Base-by-base conservation (phyloP, 2,113 vertebrate species). In the Oncorhynchus nerka region DNA sequence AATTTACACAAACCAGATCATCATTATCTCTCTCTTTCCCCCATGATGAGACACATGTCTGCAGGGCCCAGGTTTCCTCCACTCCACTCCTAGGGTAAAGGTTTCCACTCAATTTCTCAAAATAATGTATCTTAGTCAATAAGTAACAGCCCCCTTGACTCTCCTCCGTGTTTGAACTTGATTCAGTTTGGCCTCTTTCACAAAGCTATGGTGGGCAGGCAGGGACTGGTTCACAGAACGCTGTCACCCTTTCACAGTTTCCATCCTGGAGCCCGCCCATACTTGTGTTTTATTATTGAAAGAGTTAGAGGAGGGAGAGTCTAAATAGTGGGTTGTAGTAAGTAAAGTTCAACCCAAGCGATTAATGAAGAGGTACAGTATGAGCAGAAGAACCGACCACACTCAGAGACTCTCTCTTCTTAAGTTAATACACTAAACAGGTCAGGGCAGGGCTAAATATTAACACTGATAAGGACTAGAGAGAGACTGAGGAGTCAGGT, bases 201-300 rank as follows among this genome's bases (percentile, higher is more conserved):
- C 77, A 84, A 11, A 78, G 68, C 76, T 69, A 78, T 71, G 71
- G 78, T 49, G 59, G 89, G 85, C 93, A 93, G 90, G 91, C 89
- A 92, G 73, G 57, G 85, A 91, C 90, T 87, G 79, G 88, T 82
- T 89, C 78, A 45, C 79, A 26, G 59, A 87, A 89, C 87, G 85
- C 75, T 15, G 15, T 16, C 82, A 76, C 75, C 68, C 85, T 79
- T 91, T 82, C 83, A 83, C 81, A 86, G 65, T 89, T 87, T 91
- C 87, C 83, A 85, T 77, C 69, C 61, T 7, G 13, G 22, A 74
- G 48, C 84, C 74, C 76, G 83, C 78, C 84, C 69, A 74, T 85
- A 83, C 81, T 83, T 67, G 74, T 77, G 80, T 81, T 89, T 80
- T 74, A 84, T 86, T 75, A 76, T 24, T 59, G n/a, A 61, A 19